phyloP scores from a whole-genome alignment of 2,797 vertebrate genomes.

The Echiichthys vipera region DNA sequence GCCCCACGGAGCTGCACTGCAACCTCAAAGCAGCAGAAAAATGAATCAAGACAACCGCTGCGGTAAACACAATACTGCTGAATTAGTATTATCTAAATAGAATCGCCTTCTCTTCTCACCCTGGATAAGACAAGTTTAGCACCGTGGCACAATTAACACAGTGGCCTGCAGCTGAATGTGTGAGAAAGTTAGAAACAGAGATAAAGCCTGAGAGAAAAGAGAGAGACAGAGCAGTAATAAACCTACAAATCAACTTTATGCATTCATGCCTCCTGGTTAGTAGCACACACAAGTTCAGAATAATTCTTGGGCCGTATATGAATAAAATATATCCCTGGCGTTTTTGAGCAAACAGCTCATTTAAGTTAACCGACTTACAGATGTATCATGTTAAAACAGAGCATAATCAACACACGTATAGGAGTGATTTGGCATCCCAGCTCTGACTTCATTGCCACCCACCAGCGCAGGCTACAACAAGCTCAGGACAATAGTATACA shows the following conservation, averaged over 20 bases:
- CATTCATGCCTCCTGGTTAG: slow-evolving; percentile 46
- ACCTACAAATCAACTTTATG: slow-evolving; percentile 50
- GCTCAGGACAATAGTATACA: not conserved
- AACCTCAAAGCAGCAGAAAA: slow-evolving; percentile 30
- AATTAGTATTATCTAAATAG: slow-evolving; percentile 62
- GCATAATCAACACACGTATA: not conserved
- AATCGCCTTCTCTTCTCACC: slow-evolving; percentile 49
- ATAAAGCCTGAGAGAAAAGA: slow-evolving; percentile 32
- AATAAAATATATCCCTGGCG: slow-evolving; percentile 29
- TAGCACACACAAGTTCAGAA: slow-evolving; percentile 24
- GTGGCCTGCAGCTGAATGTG: slow-evolving; percentile 54
- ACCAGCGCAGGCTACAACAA: not conserved
- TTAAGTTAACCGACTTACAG: slow-evolving; percentile 6
- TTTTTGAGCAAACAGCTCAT: not conserved
- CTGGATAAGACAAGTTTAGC: slow-evolving; percentile 56
- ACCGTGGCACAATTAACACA: slow-evolving; percentile 59
- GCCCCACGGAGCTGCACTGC: slow-evolving; percentile 12
- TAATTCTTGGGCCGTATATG: slow-evolving; percentile 37
- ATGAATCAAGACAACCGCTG: slow-evolving; percentile 47
- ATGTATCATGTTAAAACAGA: slow-evolving; percentile 7
- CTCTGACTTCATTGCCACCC: slow-evolving; percentile 4
- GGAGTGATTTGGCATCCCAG: not conserved
- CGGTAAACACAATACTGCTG: slow-evolving; percentile 48
- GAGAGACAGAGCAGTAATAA: slow-evolving; percentile 31
- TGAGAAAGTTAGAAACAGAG: slow-evolving; percentile 31